Evolutionary conservation across 1,140 invertebrate genomes (phyloP).

Genomic region (Protaetia brevitarsis): DNA sequence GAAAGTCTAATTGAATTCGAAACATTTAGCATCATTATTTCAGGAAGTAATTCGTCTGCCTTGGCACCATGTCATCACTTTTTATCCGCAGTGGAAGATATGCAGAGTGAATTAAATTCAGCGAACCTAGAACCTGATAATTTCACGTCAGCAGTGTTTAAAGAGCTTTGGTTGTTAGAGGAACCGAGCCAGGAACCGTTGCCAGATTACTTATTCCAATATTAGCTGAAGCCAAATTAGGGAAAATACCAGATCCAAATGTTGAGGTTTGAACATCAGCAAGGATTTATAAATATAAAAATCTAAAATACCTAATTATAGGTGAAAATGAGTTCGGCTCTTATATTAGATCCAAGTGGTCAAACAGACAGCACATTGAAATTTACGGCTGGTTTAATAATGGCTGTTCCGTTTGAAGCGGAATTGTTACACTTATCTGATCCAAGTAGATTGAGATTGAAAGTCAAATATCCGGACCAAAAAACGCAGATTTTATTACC

Average conservation of each 20-base stretch:
- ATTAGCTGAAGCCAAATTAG: conserved; percentile 61
- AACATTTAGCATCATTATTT: conserved; percentile 23
- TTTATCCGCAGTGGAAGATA: conserved; percentile 47
- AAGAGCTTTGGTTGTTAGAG: conserved; percentile 70
- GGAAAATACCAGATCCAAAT: conserved; percentile 61
- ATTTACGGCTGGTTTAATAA: conserved; percentile 87
- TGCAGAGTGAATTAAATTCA: conserved; percentile 40
- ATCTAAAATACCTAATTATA: conserved; percentile 41
- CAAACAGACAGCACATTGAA: conserved; percentile 83
- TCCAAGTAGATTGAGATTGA: conserved; percentile 70
- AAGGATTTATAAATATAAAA: background rate
- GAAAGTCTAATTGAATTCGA: background rate
- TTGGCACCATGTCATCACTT: conserved; percentile 53
- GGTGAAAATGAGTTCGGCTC: conserved; percentile 74
- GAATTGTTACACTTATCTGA: conserved; percentile 79
- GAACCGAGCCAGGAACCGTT: conserved; percentile 84
- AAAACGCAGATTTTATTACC: conserved; percentile 80
- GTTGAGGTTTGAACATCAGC: conserved; percentile 48
- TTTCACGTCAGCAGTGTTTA: conserved; percentile 77
- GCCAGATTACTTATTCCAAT: conserved; percentile 77
- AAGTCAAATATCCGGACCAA: conserved; percentile 90
- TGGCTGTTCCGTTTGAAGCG: conserved; percentile 81
- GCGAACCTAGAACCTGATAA: conserved; percentile 62
- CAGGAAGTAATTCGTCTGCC: conserved; percentile 47
- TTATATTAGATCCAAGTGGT: conserved; percentile 79